Base-by-base conservation (phyloP, 2,797 vertebrate genomes). In the Silurus lanzhouensis region DNA sequence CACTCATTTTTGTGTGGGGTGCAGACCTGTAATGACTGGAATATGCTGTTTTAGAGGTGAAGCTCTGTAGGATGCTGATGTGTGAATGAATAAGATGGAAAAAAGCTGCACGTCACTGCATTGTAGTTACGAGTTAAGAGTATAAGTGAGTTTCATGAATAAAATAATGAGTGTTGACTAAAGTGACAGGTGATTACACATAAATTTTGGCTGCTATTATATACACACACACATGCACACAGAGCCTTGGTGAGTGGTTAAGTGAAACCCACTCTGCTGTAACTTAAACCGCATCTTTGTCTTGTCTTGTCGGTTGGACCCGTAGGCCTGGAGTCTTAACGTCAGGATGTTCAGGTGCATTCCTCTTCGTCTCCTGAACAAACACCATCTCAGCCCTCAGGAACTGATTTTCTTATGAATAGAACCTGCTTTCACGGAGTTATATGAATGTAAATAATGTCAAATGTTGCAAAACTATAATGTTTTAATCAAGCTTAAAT, bases 101-200 rank as follows among this genome's bases (percentile, higher is more conserved):
- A 38, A 68, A 31, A 82, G 6, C 20, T 61, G 14, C 22, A 25
- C 22, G 57, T 82, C 48, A 82, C 64, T 55, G 5, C 19, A 57
- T 68, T 58, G 48, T 55, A 57, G 63, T 52, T 7, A 52, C 48
- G 14, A 57, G 48, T 68, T 68, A 31, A 57, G 48, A 22, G 25
- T 64, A 57, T 25, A 15, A 87, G 74, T 72, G 82, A 88, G 90
- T 82, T 82, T 57, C 38, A 63, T 82, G 82, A 84, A 77, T 76
- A 87, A 91, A 90, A 89, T 91, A 87, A 79, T 83, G 84, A 85
- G 88, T 85, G 89, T 38, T 82, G 80, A 82, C 66, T 82, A 57
- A 82, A 82, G 68, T 70, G 80, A 20, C 80, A 82, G 80, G 64
- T 82, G 80, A 70, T 82, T 82, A 82, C 46, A 70, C 80, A 57